phyloP scores from a whole-genome alignment of 2,113 vertebrate genomes.

The Eptesicus fuscus region DNA sequence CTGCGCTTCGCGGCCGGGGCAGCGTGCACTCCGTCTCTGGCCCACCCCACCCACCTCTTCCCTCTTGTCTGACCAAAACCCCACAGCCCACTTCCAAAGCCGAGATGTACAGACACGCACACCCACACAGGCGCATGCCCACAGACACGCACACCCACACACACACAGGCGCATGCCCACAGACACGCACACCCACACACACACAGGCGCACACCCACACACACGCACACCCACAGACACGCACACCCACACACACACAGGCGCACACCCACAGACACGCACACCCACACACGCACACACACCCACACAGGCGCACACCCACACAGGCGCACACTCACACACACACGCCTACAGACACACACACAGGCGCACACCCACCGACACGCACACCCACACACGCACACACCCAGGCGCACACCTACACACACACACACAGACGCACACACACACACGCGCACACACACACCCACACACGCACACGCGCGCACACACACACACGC shows the following conservation, averaged over 20 bases:
- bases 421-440: rapidly evolving
- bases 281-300: no score
- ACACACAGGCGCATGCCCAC: no score
- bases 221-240: no score
- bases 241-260: no score
- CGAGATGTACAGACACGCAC: not conserved
- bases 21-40: rapidly evolving
- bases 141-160: not conserved
- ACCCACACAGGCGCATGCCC: rapidly evolving
- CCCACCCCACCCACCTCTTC: rapidly evolving
- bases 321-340: not conserved
- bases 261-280: no score
- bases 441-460: rapidly evolving
- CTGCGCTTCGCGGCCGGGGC: rapidly evolving
- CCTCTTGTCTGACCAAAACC: rapidly evolving
- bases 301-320: no score
- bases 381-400: no score
- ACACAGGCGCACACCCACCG: no score
- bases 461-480: not conserved
- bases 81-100: no score
- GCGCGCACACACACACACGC: no score
- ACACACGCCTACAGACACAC: no score
- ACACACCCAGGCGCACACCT: rapidly evolving
- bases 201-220: rapidly evolving
- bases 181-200: not conserved